Conservation (phyloP, 2,888 invertebrate genomes). For the Toxonevra muliebris region DNA sequence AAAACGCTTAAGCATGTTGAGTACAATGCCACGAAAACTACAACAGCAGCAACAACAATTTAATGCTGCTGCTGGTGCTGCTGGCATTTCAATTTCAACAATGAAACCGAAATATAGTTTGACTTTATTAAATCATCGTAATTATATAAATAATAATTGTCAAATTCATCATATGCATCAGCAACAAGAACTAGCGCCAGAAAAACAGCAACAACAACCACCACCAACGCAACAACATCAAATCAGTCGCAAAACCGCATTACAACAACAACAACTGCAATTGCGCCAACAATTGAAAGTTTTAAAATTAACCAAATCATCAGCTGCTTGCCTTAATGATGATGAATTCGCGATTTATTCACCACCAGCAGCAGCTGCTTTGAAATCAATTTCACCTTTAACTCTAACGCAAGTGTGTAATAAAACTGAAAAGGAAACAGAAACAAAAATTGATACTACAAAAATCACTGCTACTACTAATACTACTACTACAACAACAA, state of each 20-base stretch:
- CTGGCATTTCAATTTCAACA: conserved; percentile 32
- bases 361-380: conserved; percentile 1
- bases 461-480: not conserved
- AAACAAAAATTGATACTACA: not conserved
- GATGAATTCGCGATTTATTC: not conserved
- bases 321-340: not conserved
- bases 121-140: conserved; percentile 43
- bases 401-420: conserved; percentile 8
- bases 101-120: conserved; percentile 51
- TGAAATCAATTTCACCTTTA: conserved; percentile 12
- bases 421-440: conserved; percentile 24
- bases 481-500: conserved; percentile 23
- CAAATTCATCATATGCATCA: conserved; percentile 38
- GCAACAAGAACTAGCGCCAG: not conserved
- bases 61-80: conserved; percentile 17
- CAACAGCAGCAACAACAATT: conserved; percentile 48
- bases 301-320: conserved; percentile 30
- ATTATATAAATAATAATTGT: conserved; percentile 10
- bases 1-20: conserved; percentile 36
- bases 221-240: not conserved
- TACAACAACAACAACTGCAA: conserved; percentile 26
- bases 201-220: conserved; percentile 19
- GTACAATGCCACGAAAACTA: conserved; percentile 51
- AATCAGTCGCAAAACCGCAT: conserved; percentile 12
- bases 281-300: conserved; percentile 38